phyloP scores from a whole-genome alignment of 2,888 invertebrate species.

The Thymelicus lineola region DNA sequence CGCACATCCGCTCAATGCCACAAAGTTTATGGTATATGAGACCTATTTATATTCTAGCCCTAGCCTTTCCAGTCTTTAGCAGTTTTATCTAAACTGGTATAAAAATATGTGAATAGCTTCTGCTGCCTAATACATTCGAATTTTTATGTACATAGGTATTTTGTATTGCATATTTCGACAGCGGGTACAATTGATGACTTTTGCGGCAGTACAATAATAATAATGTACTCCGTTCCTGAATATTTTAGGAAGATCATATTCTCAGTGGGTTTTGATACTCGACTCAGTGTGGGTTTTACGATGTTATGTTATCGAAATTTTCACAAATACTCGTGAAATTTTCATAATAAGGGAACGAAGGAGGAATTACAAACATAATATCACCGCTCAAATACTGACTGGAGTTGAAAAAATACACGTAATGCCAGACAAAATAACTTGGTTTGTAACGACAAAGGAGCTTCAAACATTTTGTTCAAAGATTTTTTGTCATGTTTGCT shows the following conservation, averaged over 20 bases:
- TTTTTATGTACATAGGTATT: conserved; percentile 7
- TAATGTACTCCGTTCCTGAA: neutral
- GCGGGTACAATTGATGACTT: conserved; percentile 14
- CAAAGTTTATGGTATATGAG: conserved; percentile 5
- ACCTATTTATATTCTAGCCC: conserved; percentile 29
- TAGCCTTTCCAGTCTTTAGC: neutral
- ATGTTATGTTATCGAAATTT: neutral
- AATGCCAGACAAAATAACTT: no score
- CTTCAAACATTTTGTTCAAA: no score
- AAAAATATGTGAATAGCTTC: conserved; percentile 10
- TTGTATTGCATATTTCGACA: conserved; percentile 30
- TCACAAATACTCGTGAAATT: neutral
- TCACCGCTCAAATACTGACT: no score
- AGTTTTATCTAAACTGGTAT: conserved; percentile 6
- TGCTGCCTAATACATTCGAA: conserved; percentile 25
- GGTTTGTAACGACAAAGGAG: no score
- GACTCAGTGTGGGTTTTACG: neutral
- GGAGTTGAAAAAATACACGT: no score
- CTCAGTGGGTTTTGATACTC: neutral
- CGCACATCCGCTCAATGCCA: neutral
- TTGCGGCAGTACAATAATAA: neutral
- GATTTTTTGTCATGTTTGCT: no score
- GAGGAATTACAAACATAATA: no score
- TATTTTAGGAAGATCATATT: conserved; percentile 1
- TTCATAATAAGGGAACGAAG: no score